Base-by-base conservation (phyloP, 2,797 vertebrate species). In the Anguilla pacifica region DNA sequence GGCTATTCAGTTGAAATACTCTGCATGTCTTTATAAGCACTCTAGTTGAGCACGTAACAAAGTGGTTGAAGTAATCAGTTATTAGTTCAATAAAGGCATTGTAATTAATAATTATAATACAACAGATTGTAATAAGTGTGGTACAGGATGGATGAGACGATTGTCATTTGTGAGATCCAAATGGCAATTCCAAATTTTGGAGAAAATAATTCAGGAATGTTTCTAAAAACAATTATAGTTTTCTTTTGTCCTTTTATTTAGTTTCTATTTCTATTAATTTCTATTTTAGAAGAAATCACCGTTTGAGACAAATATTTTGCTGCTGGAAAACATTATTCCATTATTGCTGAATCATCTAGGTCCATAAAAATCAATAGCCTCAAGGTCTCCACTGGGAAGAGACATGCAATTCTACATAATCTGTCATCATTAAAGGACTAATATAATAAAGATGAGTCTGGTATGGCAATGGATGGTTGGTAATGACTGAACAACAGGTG, bases 401-500 rank as follows among this genome's bases (percentile, higher is more conserved):
- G 19, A 4, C 13, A 79, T 6, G 17, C 35, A 25, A 46, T 43
- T 79, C 17, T 46, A 17, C 39, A 22, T 46, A 46, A 43, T 46
- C 46, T 19, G 39, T 46, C 6, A 43, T 43, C 74, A 46, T 46
- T 79, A 79, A 79, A 79, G 39, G 39, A 43, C 17, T 79, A 43
- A 46, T 70, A 70, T 70, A 70, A 28, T 79, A 17, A 17, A 72
- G 74, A 43, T 22, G 39, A 35, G 72, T 22, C 17, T 19, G 35
- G 35, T 79, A 79, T 17, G 35, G 74, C 0, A 46, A 17, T 46
- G 74, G 4, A 19, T 79, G 4, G 15, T 79, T 43, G 74, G 15
- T 79, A 79, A 79, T 79, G 39, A 79, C 74, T 43, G 74, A 43
- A 79, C 35, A 79, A 79, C 74, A 79, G 74, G 74, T 79, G 74